Evolutionary conservation across 2,888 invertebrate genomes (phyloP), one percentile per base, ranked within the genome.

Genomic region (Lasioglossum morio): DNA sequence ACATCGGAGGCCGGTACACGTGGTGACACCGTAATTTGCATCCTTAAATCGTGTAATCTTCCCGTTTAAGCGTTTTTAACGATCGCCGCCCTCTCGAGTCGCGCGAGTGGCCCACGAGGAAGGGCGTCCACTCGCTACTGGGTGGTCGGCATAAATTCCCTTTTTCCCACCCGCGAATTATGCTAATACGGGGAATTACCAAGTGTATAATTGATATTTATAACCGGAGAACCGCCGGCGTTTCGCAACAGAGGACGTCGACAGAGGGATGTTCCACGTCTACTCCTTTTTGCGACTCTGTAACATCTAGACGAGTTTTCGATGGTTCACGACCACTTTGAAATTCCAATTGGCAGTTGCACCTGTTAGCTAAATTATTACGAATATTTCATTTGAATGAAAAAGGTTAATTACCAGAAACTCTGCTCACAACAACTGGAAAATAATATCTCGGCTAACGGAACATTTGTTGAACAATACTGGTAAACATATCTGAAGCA

Each of bases 191-290:
- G 86, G 91, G 91, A 93, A 93, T 94, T 93, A 92, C 93, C 86
- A 92, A 93, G 92, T 93, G 92, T 93, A 93, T 94, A 94, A 94
- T 94, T 94, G 94, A 94, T 94, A 93, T 94, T 94, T 94, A 94
- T 93, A 93, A 93, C 92, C 92, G 85, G 46, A 66, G 66, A 46
- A 72, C 81, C 66, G 66, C 53, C 73, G 80, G 83, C 78, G 81
- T 77, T 48, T 19, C 53, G 63, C 30, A 57, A 23, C 74, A 63
- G 8, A 57, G 12, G 27, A 40, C 48, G 46, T 46, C 46, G n/a
- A 57, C 23, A 57, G n/a, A 57, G 53, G 53, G 53, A n/a, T 53
- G 10, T 57, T 57, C 57, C n/a, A n/a, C 12, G 3, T 53, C 10
- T n/a, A 53, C 0, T 53, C 7, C n/a, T 19, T 48, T 23, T 23